These are phyloP conservation scores for Pachliopta kotzebuea DNA, from an alignment of 2,888 invertebrate genomes.

Conservation along the genomic window DNA sequence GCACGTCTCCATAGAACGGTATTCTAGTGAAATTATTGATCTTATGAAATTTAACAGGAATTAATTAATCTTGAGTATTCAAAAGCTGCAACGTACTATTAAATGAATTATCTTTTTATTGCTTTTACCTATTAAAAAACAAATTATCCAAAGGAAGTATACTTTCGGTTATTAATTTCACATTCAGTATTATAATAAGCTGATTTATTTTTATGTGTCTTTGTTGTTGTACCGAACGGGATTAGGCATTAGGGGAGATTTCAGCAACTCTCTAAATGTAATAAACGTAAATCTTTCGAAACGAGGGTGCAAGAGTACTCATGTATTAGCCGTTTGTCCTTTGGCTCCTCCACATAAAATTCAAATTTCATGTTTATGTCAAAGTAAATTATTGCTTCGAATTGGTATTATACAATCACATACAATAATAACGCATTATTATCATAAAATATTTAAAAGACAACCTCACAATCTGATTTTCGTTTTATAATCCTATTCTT, in stretches of 20 bases:
- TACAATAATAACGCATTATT: neutral
- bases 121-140: neutral
- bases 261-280: conserved; percentile 23
- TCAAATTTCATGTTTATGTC: conserved; percentile 8
- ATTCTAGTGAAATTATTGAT: too few relatives aligned
- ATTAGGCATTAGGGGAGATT: conserved; percentile 25
- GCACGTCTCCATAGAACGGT: too few relatives aligned
- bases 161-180: conserved; percentile 12
- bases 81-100: too few relatives aligned
- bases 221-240: conserved; percentile 21
- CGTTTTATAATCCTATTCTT: too few relatives aligned
- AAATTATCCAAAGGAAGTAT: neutral
- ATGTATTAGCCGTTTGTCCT: conserved; percentile 26
- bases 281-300: conserved; percentile 25
- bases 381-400: neutral
- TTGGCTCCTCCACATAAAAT: conserved; percentile 9
- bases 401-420: neutral
- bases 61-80: too few relatives aligned
- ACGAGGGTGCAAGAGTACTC: conserved; percentile 16
- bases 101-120: too few relatives aligned
- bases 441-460: too few relatives aligned
- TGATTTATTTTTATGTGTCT: conserved; percentile 27
- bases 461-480: too few relatives aligned
- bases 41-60: too few relatives aligned
- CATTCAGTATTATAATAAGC: conserved; percentile 26